phyloP scores from a whole-genome alignment of 2,113 vertebrate genomes.

The Suricata suricatta region DNA sequence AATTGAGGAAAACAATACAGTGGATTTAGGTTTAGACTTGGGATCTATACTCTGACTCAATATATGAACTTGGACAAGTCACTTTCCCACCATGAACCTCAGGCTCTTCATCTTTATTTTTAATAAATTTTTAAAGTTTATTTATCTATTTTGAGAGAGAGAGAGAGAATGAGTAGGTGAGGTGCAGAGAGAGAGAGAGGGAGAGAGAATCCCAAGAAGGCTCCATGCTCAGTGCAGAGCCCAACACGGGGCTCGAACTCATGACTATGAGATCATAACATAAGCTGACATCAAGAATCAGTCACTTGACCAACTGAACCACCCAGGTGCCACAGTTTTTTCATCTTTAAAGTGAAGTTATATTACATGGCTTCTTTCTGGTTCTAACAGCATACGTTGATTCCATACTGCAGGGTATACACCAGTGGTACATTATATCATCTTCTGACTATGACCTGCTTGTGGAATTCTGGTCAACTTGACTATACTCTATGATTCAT shows the following conservation, averaged over 20 bases:
- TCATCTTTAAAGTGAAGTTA: background rate
- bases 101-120: background rate
- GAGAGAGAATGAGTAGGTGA: no score
- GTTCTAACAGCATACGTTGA: background rate
- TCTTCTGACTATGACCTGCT: background rate
- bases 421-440: background rate
- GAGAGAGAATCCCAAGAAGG: no score
- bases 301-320: no score
- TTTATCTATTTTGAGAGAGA: no score
- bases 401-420: background rate
- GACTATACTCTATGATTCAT: background rate
- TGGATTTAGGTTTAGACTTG: slow-evolving; percentile 5
- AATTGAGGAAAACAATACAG: background rate
- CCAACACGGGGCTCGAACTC: no score
- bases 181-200: no score
- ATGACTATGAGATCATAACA: no score
- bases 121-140: no score
- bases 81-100: background rate
- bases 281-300: no score
- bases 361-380: background rate
- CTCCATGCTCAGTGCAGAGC: no score
- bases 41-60: background rate
- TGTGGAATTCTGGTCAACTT: background rate
- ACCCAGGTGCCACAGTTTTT: background rate
- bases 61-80: background rate